Conservation (phyloP, 2,888 invertebrate genomes). For the Nomada fabriciana region DNA sequence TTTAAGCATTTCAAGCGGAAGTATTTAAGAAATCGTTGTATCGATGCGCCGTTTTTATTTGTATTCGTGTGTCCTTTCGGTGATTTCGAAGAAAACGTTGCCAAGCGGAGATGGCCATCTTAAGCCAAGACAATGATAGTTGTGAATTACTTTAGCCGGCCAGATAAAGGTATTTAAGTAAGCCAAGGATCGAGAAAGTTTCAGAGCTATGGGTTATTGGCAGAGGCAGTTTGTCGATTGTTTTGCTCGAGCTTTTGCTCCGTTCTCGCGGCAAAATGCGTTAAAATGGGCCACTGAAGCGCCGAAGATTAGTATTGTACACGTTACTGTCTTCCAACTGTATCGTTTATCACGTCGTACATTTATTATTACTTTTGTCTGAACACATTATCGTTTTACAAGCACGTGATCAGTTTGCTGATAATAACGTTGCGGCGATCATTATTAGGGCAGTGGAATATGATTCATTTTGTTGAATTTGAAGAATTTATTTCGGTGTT, state of each 20-base stretch:
- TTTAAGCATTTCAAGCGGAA: background rate
- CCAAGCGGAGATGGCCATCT: background rate
- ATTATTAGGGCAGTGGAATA: too few relatives aligned
- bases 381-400: too few relatives aligned
- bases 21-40: background rate
- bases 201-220: background rate
- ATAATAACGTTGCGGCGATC: too few relatives aligned
- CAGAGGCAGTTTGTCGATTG: background rate
- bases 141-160: slow-evolving; percentile 19
- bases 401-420: too few relatives aligned
- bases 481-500: too few relatives aligned
- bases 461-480: too few relatives aligned
- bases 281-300: background rate
- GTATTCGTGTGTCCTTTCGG: background rate
- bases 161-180: slow-evolving; percentile 9
- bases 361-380: too few relatives aligned
- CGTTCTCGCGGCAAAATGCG: background rate
- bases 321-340: background rate
- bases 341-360: too few relatives aligned
- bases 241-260: background rate
- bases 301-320: background rate
- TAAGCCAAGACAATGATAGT: slow-evolving; percentile 12
- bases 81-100: background rate
- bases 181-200: slow-evolving; percentile 11
- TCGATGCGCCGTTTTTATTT: background rate